These are phyloP conservation scores for Aleadryas rufinucha DNA, from an alignment of 2,113 vertebrate species.

Conservation along the genomic window DNA sequence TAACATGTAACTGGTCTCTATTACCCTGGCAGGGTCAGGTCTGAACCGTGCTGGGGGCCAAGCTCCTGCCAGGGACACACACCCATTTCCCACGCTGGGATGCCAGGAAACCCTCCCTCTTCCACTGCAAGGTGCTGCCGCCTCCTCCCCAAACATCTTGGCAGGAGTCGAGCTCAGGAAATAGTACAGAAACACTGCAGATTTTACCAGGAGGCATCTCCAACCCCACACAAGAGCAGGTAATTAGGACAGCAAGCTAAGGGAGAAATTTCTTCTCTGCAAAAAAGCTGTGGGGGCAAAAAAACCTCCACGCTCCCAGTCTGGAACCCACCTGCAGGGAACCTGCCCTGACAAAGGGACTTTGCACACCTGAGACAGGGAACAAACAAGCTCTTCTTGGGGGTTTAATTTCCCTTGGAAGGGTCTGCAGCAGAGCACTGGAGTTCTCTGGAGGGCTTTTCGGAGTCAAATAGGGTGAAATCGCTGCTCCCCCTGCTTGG, in stretches of 20 bases:
- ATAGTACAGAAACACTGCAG: background rate
- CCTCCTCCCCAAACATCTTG: background rate
- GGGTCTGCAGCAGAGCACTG: background rate
- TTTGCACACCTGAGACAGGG: background rate
- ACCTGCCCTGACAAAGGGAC: background rate
- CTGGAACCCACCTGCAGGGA: rapidly evolving
- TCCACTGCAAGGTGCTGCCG: background rate
- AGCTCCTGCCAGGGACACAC: rapidly evolving
- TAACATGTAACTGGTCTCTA: background rate
- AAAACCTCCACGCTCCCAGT: rapidly evolving
- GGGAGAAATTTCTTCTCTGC: background rate
- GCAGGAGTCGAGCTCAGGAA: background rate
- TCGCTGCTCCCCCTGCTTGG: rapidly evolving
- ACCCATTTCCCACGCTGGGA: rapidly evolving
- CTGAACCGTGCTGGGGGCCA: rapidly evolving
- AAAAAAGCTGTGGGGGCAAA: background rate
- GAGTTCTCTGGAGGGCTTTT: background rate
- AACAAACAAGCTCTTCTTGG: background rate
- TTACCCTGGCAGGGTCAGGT: background rate
- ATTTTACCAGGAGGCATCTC: background rate
- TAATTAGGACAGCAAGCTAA: background rate
- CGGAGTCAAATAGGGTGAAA: background rate
- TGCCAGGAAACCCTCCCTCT: background rate
- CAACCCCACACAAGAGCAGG: background rate
- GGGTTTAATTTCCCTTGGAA: background rate